Percentiles rank a stretch among this genome's conserved stretches.
phyloP scores from a whole-genome alignment of 2,888 invertebrate genomes.

The Boloria selene region DNA sequence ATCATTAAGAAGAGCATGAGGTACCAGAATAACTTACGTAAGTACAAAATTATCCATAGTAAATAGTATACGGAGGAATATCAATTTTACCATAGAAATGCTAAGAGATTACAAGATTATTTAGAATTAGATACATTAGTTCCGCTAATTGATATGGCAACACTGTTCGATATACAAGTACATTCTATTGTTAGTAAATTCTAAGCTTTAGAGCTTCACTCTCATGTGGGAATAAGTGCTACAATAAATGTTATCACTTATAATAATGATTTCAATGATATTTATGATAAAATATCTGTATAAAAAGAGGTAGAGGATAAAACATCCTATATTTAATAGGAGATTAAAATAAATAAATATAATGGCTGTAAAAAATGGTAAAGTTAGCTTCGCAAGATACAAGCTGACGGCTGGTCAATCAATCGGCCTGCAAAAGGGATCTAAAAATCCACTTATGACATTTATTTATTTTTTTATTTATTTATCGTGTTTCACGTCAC shows the following conservation, averaged over 20 bases:
- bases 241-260: not conserved
- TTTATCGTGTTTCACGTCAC: too few relatives aligned
- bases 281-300: too few relatives aligned
- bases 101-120: conserved; percentile 62
- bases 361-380: too few relatives aligned
- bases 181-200: not conserved
- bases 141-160: conserved; percentile 52
- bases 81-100: conserved; percentile 60
- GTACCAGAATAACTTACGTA: conserved; percentile 31
- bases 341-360: too few relatives aligned
- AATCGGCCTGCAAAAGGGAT: too few relatives aligned
- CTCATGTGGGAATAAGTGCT: not conserved
- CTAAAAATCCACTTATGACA: too few relatives aligned
- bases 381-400: too few relatives aligned
- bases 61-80: conserved; percentile 51
- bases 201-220: conserved; percentile 5
- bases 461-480: too few relatives aligned
- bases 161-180: conserved; percentile 38
- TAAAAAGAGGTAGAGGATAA: too few relatives aligned
- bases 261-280: not conserved
- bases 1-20: conserved; percentile 21
- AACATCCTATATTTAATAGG: too few relatives aligned
- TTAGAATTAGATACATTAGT: conserved; percentile 41
- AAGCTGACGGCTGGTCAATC: too few relatives aligned
- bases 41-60: conserved; percentile 43